Base-by-base conservation (phyloP, 2,888 invertebrate species). In the Drosophila lutescens region DNA sequence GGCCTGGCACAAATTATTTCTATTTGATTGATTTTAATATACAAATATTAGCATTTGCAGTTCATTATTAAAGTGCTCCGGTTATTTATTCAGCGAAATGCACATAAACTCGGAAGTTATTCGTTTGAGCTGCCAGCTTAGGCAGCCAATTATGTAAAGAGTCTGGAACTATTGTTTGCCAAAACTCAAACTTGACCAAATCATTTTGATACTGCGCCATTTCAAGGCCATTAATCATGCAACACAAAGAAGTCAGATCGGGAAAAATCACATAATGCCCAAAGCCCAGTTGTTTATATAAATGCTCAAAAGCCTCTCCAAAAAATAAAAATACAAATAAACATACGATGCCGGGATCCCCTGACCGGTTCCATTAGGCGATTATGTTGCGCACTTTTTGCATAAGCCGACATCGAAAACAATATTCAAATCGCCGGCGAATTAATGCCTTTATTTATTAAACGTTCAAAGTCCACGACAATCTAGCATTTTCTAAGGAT, bases 1-100 rank as follows among this genome's bases (percentile, higher is more conserved):
- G 49, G 30, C 34, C 43, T 20, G 49, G 20, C 43, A 67, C 69
- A 50, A 73, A 75, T 77, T 73, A 86, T 83, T 67, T 60, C 43
- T 66, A 55, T 69, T 83, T 80, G 69, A 77, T 74, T 78, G 83
- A 59, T 65, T 78, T 77, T 69, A 74, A 85, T 70, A 78, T 69
- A 46, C 56, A 63, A 83, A 71, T 77, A 73, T 67, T 78, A 74
- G 65, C 62, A 36, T 58, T 71, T 41, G 32, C 40, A 71, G 78
- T 78, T 77, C 44, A 78, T 80, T 83, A 72, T 54, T 40, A 30
- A 17, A 41, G 47, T 30, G 12, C 2, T 12, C 17, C 15, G 13
- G 30, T 30, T 60, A 50, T 20, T 62, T 71, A 60, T 32, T 36
- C 15, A 44, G 30, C 17, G 34, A 4, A 34, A n/a, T n/a, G 32